Conservation (phyloP, 2,113 vertebrate species). For the Brachypteracias leptosomus region DNA sequence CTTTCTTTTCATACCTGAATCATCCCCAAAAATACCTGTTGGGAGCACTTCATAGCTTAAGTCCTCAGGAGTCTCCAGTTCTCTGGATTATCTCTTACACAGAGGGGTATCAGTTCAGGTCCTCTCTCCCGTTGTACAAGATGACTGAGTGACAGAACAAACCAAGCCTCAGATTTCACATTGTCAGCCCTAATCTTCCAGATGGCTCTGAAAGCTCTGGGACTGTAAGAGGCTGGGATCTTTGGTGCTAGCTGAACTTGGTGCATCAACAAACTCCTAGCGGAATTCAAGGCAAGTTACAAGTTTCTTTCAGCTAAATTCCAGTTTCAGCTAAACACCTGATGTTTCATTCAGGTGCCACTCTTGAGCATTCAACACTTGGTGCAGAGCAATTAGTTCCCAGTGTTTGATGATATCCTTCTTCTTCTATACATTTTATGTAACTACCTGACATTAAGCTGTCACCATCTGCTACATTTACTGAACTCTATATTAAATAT, state of each 20-base stretch:
- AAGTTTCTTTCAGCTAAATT: neutral
- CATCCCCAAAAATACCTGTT: neutral
- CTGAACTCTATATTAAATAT: slow-evolving; percentile 5
- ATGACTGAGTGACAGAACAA: neutral
- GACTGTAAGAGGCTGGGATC: neutral
- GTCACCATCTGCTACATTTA: slow-evolving; percentile 37
- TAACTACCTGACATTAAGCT: slow-evolving; percentile 23
- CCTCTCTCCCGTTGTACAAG: neutral
- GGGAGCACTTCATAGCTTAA: neutral
- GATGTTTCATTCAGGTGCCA: neutral
- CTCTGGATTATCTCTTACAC: neutral
- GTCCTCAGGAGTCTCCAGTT: neutral
- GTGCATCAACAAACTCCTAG: neutral
- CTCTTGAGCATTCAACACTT: neutral
- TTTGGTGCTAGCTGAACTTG: neutral
- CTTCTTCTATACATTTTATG: slow-evolving; percentile 14
- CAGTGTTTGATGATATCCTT: slow-evolving; percentile 6
- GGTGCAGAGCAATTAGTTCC: neutral
- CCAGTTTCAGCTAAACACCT: neutral
- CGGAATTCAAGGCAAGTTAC: neutral
- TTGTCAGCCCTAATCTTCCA: fast-evolving
- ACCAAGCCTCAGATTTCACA: fast-evolving
- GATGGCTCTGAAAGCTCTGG: neutral
- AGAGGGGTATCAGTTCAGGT: neutral
- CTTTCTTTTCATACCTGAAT: neutral